Evolutionary conservation across 2,888 invertebrate species (phyloP).

Genomic region (Sesamia inferens): DNA sequence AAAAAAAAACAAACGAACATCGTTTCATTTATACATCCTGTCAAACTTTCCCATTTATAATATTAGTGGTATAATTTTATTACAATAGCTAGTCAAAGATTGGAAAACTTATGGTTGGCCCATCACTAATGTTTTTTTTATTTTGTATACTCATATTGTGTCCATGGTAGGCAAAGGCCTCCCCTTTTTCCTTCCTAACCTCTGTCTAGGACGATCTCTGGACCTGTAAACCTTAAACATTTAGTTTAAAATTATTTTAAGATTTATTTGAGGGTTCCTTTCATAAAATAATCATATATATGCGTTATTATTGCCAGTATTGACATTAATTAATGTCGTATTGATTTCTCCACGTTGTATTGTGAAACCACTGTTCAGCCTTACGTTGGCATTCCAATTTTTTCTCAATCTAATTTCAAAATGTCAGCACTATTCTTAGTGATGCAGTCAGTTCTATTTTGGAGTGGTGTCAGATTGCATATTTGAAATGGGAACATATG

Average conservation of each 20-base stretch:
- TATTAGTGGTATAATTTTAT: background rate
- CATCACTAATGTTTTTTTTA: background rate
- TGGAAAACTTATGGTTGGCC: background rate
- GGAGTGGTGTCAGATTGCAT: conserved; percentile 35
- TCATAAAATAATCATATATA: background rate
- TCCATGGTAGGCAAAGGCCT: background rate
- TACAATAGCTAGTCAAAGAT: background rate
- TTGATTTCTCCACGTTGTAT: background rate
- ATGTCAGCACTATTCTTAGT: conserved; percentile 19
- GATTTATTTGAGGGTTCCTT: background rate
- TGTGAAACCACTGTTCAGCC: background rate
- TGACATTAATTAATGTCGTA: background rate
- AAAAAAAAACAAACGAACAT: too few relatives aligned
- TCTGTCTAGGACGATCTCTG: background rate
- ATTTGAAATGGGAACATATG: conserved; percentile 19
- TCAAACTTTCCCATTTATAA: too few relatives aligned
- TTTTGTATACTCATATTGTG: background rate
- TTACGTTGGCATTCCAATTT: conserved; percentile 4
- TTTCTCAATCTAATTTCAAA: conserved; percentile 27
- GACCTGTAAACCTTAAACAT: background rate
- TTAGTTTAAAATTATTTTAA: background rate
- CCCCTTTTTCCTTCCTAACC: background rate
- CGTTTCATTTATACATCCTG: too few relatives aligned
- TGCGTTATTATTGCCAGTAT: background rate
- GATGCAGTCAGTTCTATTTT: conserved; percentile 34